Conservation (phyloP, 1,140 invertebrate genomes). For the Reticulitermes speratus region DNA sequence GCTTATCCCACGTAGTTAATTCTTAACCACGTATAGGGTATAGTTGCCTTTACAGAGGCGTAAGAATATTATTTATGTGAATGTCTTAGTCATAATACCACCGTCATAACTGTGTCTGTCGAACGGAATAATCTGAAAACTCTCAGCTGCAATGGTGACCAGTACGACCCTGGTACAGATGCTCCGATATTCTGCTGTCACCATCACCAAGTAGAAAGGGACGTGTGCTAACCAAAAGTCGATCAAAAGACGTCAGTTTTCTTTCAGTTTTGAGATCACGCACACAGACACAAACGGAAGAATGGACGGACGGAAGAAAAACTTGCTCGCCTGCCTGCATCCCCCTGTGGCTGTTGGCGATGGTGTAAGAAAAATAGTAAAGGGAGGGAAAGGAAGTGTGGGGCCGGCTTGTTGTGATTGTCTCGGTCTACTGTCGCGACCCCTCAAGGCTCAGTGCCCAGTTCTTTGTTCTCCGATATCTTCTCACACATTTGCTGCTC, state of each 20-base stretch:
- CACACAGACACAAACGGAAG: neutral
- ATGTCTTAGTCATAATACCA: neutral
- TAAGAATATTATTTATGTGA: neutral
- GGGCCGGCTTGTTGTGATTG: neutral
- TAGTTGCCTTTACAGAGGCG: no score
- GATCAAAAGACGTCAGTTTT: slow-evolving; percentile 1
- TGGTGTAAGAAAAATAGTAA: no score
- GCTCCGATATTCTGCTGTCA: neutral
- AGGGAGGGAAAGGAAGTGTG: neutral
- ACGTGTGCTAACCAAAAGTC: neutral
- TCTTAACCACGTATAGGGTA: no score
- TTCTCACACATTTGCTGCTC: neutral
- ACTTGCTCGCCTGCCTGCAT: neutral
- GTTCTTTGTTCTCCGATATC: slow-evolving; percentile 6
- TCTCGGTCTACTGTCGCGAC: neutral
- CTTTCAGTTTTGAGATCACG: neutral
- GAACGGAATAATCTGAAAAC: neutral
- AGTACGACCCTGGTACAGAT: neutral
- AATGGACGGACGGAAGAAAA: neutral
- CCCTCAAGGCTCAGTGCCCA: neutral
- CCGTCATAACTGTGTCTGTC: neutral
- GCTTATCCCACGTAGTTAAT: no score
- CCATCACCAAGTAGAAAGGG: neutral
- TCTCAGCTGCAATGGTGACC: neutral
- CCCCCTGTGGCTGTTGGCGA: neutral